These are phyloP conservation scores for Eucera pruinosa DNA, from an alignment of 2,888 invertebrate genomes.

Conservation along the genomic window DNA sequence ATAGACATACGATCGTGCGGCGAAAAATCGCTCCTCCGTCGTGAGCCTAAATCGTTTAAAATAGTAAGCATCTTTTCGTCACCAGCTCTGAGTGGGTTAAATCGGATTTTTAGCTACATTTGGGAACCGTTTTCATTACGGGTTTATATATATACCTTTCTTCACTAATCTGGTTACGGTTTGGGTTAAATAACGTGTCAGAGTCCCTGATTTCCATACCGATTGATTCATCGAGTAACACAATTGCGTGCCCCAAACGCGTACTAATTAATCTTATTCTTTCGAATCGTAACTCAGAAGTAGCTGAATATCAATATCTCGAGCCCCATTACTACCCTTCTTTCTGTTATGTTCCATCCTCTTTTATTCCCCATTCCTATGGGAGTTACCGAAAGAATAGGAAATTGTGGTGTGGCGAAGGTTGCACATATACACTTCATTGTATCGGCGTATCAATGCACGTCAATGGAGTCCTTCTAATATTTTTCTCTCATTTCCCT, in stretches of 20 bases:
- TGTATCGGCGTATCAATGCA: constrained; percentile 49
- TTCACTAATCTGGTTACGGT: too few relatives aligned
- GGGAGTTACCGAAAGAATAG: constrained; percentile 38
- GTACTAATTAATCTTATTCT: constrained; percentile 20
- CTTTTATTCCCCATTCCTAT: constrained; percentile 6
- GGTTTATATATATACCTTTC: too few relatives aligned
- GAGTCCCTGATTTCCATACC: too few relatives aligned
- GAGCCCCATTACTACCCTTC: background rate
- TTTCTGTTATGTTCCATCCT: constrained; percentile 3
- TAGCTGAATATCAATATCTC: constrained; percentile 27
- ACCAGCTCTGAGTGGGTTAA: too few relatives aligned
- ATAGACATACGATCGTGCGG: too few relatives aligned
- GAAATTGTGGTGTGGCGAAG: constrained; percentile 15
- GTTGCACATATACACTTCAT: constrained; percentile 32
- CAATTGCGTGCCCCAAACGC: background rate
- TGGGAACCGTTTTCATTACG: too few relatives aligned
- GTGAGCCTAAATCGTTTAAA: too few relatives aligned
- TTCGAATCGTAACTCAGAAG: constrained; percentile 3
- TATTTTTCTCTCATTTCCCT: constrained; percentile 59
- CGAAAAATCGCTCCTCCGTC: too few relatives aligned
- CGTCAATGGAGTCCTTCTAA: constrained; percentile 51
- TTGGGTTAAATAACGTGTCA: too few relatives aligned
- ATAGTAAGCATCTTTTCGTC: too few relatives aligned
- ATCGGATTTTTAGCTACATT: too few relatives aligned
- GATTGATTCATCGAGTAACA: too few relatives aligned